These are phyloP conservation scores for Brachyhypopomus occidentalis DNA, from an alignment of 2,113 vertebrate genomes.

Conservation along the genomic window DNA sequence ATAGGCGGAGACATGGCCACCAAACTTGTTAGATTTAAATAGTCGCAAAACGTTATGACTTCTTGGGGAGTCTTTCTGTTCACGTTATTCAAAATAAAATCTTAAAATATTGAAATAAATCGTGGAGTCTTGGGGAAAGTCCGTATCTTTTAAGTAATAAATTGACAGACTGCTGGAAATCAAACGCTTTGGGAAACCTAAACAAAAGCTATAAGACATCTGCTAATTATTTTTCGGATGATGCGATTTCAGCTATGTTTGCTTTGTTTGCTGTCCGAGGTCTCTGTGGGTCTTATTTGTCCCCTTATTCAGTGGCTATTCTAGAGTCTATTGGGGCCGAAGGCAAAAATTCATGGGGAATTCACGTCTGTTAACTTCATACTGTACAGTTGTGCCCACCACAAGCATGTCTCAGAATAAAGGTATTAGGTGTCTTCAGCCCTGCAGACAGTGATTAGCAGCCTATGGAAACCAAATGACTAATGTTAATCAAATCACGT, in stretches of 20 bases:
- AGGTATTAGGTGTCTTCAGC: neutral
- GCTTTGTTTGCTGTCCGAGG: neutral
- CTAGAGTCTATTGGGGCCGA: too few relatives aligned
- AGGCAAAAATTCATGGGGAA: too few relatives aligned
- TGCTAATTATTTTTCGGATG: neutral
- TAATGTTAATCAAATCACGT: neutral
- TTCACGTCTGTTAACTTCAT: too few relatives aligned
- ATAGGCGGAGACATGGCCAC: slow-evolving; percentile 21
- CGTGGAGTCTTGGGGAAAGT: too few relatives aligned
- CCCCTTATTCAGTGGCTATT: neutral
- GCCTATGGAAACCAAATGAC: neutral
- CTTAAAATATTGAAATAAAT: too few relatives aligned
- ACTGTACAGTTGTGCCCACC: neutral
- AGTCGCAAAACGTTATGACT: too few relatives aligned
- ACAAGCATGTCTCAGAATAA: neutral
- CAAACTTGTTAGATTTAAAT: neutral
- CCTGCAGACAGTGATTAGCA: neutral
- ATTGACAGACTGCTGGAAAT: too few relatives aligned
- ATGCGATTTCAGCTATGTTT: neutral
- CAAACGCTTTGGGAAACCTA: too few relatives aligned
- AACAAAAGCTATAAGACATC: too few relatives aligned
- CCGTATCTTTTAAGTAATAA: too few relatives aligned
- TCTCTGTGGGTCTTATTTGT: neutral
- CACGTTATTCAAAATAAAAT: too few relatives aligned
- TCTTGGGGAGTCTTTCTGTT: too few relatives aligned